Conservation (phyloP, 1,140 invertebrate genomes). For the Papilio polytes region DNA sequence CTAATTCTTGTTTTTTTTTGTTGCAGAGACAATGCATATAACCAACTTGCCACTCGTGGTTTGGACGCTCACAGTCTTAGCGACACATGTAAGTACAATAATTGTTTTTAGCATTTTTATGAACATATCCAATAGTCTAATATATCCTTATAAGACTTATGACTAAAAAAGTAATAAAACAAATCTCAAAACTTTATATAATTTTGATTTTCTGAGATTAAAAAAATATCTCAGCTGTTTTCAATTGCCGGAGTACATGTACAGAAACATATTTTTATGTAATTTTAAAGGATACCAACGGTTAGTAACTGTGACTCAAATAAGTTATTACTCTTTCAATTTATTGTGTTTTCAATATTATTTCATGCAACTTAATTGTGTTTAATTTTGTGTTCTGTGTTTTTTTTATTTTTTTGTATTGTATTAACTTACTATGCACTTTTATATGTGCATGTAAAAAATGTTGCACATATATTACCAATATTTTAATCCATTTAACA, state of each 20-base stretch:
- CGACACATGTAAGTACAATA: slow-evolving; percentile 81
- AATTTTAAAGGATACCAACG: no score
- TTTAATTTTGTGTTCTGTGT: neutral
- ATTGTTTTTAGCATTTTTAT: slow-evolving; percentile 25
- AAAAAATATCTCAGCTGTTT: no score
- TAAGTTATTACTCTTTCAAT: no score
- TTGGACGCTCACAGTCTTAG: slow-evolving; percentile 80
- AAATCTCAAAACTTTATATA: no score
- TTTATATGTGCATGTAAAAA: neutral
- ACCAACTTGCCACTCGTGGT: slow-evolving; percentile 81
- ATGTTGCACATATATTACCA: neutral
- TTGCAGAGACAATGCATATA: slow-evolving; percentile 82
- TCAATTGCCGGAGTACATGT: no score
- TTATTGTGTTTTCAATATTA: no score
- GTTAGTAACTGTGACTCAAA: no score
- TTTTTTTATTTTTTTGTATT: neutral
- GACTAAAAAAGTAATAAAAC: no score
- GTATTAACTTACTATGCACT: neutral
- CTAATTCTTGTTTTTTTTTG: slow-evolving; percentile 50
- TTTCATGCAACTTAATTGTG: neutral
- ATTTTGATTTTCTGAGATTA: no score
- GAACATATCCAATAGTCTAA: neutral
- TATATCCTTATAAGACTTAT: neutral
- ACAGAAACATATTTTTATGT: no score
- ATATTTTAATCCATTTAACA: slow-evolving; percentile 66